Conservation (phyloP, 2,888 invertebrate genomes). For the Syrphus vitripennis region DNA sequence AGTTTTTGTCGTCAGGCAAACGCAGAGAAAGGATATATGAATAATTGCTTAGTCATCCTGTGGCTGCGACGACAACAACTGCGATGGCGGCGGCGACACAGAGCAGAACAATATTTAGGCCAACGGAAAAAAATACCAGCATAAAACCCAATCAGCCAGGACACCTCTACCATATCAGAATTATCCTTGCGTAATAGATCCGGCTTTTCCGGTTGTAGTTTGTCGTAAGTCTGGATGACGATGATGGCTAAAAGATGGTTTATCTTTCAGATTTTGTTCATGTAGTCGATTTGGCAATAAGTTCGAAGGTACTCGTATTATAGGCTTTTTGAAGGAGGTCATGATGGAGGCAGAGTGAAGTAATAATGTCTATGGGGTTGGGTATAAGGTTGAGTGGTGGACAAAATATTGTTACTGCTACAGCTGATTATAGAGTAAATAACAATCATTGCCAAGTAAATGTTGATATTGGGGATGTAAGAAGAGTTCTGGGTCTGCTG, state of each 20-base stretch:
- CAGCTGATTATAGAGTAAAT: background rate
- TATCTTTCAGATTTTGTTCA: constrained; percentile 34
- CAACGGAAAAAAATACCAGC: constrained; percentile 12
- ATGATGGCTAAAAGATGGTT: constrained; percentile 3
- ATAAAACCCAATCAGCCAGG: background rate
- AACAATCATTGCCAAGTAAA: constrained; percentile 22
- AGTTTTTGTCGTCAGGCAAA: constrained; percentile 4
- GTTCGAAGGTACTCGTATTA: background rate
- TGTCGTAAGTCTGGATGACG: background rate
- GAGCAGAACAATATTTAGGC: constrained; percentile 33
- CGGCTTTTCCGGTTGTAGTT: background rate
- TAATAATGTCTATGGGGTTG: background rate
- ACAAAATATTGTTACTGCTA: background rate
- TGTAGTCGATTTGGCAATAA: constrained; percentile 37
- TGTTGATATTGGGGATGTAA: background rate
- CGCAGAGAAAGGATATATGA: constrained; percentile 42
- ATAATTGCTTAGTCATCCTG: constrained; percentile 39
- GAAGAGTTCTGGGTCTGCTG: no score
- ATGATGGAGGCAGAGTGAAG: background rate
- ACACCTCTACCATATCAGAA: background rate
- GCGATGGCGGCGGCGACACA: constrained; percentile 14
- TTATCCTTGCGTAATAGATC: constrained; percentile 45
- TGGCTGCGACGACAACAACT: constrained; percentile 11
- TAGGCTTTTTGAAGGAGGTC: background rate
- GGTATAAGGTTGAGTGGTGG: background rate